A percentile compares a stretch with the other conserved stretches of the same genome.
Evolutionary conservation across 2,888 invertebrate species (phyloP).

Genomic region (Chalcis sispes): DNA sequence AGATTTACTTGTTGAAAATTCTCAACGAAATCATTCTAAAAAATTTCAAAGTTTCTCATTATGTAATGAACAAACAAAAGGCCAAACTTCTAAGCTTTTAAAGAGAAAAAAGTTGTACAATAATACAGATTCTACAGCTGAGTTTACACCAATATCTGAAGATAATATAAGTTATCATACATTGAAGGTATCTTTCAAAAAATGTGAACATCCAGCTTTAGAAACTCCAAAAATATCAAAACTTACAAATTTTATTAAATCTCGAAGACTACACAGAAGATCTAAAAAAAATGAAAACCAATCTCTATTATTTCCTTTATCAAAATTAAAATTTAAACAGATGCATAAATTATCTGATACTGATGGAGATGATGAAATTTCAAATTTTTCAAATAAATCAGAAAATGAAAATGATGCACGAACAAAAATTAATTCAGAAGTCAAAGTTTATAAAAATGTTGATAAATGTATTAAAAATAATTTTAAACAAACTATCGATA

Average conservation of each 20-base stretch:
- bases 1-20: not conserved
- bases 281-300: not conserved
- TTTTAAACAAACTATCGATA: no score
- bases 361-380: not conserved
- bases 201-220: slow-evolving; percentile 45
- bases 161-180: slow-evolving; percentile 1
- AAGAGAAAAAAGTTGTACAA: slow-evolving; percentile 66
- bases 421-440: not conserved
- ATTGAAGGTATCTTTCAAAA: not conserved
- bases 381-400: not conserved
- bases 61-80: no score
- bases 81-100: no score
- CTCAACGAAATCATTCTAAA: no score
- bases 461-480: not conserved
- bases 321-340: not conserved
- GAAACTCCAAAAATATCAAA: slow-evolving; percentile 23
- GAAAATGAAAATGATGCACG: not conserved
- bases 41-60: no score
- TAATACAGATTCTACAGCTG: slow-evolving; percentile 64
- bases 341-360: not conserved
- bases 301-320: not conserved
- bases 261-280: not conserved
- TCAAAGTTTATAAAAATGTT: not conserved
- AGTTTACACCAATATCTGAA: slow-evolving; percentile 58
- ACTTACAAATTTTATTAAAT: not conserved